phyloP scores from a whole-genome alignment of 1,140 invertebrate genomes.

The Riptortus pedestris region DNA sequence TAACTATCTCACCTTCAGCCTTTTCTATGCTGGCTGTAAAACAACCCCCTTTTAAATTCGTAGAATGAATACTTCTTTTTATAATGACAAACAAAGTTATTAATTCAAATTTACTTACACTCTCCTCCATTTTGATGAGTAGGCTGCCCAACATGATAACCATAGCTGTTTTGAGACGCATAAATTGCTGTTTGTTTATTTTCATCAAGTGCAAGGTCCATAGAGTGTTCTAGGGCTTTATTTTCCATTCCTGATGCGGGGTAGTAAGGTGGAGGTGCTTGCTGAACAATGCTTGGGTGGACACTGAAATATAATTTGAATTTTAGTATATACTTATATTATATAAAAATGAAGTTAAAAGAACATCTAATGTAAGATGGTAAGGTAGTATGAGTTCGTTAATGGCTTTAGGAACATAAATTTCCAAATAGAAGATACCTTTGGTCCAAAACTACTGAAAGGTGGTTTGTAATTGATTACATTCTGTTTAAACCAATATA shows the following conservation, averaged over 20 bases:
- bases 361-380: no score
- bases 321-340: no score
- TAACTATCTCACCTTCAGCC: constrained; percentile 15
- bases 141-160: constrained; percentile 51
- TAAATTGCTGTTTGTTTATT: constrained; percentile 73
- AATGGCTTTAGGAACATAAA: no score
- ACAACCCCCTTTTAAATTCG: constrained; percentile 6
- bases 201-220: constrained; percentile 68
- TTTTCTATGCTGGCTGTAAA: constrained; percentile 24
- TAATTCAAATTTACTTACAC: constrained; percentile 47
- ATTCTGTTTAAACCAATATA: no score
- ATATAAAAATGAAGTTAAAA: no score
- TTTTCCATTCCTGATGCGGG: constrained; percentile 76
- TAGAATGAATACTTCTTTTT: constrained; percentile 2
- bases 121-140: constrained; percentile 52
- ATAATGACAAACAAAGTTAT: background rate
- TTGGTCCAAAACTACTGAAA: no score
- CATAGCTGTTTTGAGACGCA: constrained; percentile 70
- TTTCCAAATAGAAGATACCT: no score
- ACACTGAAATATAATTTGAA: constrained; percentile 36
- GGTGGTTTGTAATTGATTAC: no score
- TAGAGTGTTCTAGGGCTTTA: constrained; percentile 76
- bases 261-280: constrained; percentile 72
- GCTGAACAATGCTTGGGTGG: constrained; percentile 65
- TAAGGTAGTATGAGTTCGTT: no score